Conservation (phyloP, 1,140 invertebrate species). For the Achroia grisella region DNA sequence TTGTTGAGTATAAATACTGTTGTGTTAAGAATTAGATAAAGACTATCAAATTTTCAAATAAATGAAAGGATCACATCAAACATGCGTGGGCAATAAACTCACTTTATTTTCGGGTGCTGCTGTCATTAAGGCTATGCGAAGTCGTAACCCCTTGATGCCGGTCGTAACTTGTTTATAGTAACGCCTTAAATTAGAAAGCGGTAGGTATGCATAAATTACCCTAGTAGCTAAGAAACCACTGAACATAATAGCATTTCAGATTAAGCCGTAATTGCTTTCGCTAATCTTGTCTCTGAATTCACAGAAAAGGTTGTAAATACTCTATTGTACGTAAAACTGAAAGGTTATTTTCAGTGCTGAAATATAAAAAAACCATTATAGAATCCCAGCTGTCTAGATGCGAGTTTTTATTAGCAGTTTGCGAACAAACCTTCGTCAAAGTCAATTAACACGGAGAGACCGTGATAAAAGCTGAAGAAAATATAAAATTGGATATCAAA, state of each 20-base stretch:
- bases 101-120: conserved; percentile 52
- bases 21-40: too few relatives aligned
- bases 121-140: conserved; percentile 48
- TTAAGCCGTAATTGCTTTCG: conserved; percentile 19
- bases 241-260: conserved; percentile 13
- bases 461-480: neutral
- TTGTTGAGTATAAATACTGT: too few relatives aligned
- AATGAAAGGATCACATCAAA: conserved; percentile 20
- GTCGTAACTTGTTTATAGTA: conserved; percentile 60
- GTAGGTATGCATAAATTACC: conserved; percentile 35
- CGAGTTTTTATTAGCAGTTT: conserved; percentile 21
- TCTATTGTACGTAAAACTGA: neutral
- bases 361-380: too few relatives aligned
- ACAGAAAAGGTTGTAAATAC: conserved; percentile 10
- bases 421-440: conserved; percentile 39
- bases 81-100: conserved; percentile 42
- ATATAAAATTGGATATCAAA: too few relatives aligned
- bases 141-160: conserved; percentile 55
- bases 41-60: conserved; percentile 16
- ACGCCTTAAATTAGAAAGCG: conserved; percentile 49
- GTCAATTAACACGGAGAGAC: conserved; percentile 41
- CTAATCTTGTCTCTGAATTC: conserved; percentile 9
- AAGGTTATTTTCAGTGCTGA: conserved; percentile 5
- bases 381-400: too few relatives aligned
- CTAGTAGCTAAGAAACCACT: conserved; percentile 13